Evolutionary conservation across 2,797 vertebrate genomes (phyloP), one percentile per base, ranked within the genome.

Genomic region (Artibeus jamaicensis): DNA sequence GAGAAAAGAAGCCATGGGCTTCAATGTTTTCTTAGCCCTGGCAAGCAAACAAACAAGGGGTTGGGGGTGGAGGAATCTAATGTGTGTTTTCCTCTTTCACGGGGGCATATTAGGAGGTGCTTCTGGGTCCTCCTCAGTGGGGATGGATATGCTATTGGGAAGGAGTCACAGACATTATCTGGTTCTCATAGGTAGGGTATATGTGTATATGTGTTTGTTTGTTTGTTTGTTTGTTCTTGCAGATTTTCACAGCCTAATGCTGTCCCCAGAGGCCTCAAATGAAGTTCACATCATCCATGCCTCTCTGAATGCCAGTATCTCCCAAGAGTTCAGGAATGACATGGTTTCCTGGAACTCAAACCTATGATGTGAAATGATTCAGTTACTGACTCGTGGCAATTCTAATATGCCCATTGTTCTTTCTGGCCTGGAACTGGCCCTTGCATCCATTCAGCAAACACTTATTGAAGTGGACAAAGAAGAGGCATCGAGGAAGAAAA

Each of bases 321-420:
- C 57, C 70, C 76, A 48, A 79, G 83, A 95, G 70, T 37, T 55
- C 83, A 71, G 71, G 50, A 94, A 89, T 90, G 19, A 89, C 70
- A 76, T 44, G 9, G 29, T 88, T 94, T 95, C 86, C 93, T 93
- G 73, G 39, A 96, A 84, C 71, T 50, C 74, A 89, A 78, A 91
- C 26, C 48, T 71, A 24, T 9, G 21, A 53, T 65, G 21, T 32
- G 44, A 92, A 93, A 81, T 65, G 39, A 39, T 95, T 90, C 44
- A 4, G 19, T 76, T 87, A 89, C 91, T 92, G 82, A 96, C 81
- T 50, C 50, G 89, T 48, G 88, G 62, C 34, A 32, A 24, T 44
- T 91, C 46, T 68, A 42, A 95, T 9, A 26, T 3, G 16, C 32
- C 59, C 42, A 32, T 57, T 93, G 89, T 86, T 90, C 89, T 84